Base-by-base conservation (phyloP, 1,140 invertebrate genomes). In the Mactra quadrangularis region DNA sequence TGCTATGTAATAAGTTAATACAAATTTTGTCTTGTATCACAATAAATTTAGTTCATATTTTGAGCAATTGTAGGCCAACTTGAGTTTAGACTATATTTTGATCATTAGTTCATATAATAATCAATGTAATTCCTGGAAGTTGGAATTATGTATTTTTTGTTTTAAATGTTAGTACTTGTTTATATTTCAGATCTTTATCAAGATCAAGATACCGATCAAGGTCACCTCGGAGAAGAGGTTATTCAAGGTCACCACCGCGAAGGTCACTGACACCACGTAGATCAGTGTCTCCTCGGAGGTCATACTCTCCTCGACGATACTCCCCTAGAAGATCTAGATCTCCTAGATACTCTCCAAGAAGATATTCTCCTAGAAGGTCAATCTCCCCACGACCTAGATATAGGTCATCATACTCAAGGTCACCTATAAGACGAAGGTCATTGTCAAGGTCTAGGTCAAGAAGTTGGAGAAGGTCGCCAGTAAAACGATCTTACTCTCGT, bases 391-490 rank as follows among this genome's bases (percentile, higher is more conserved):
- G 72, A 47, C 27, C 7, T 33, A 70, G 77, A 53, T 79, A 57
- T 19, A 64, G 77, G 25, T 79, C 77, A 15, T 79, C 77, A 6
- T 55, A 64, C 19, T 79, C 77, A 25, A 68, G 77, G 27, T 79
- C 77, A 57, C 77, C 77, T 31, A 27, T 66, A 0, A 68, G 77
- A 38, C n/a, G 77, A 55, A 22, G 77, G 17, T 64, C 75, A 11
- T 78, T 66, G 19, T 53, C 60, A 53, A n/a, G 75, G 35, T 79
- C 77, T 25, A 79, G 77, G 50, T 79, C 77, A 31, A 3, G 77
- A 29, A 13, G 11, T 3, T 38, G 62, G n/a, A 68, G 62, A 70
- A 35, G 75, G 47, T 66, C 59, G 1, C 75, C 62, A 38, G 29
- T 35, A 6, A 64, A 60, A 55, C 41, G 77, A 27, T 79, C 77